Percentiles rank a stretch among this genome's conserved stretches.
Conservation (phyloP, 2,113 vertebrate genomes). For the Podarcis cretensis region DNA sequence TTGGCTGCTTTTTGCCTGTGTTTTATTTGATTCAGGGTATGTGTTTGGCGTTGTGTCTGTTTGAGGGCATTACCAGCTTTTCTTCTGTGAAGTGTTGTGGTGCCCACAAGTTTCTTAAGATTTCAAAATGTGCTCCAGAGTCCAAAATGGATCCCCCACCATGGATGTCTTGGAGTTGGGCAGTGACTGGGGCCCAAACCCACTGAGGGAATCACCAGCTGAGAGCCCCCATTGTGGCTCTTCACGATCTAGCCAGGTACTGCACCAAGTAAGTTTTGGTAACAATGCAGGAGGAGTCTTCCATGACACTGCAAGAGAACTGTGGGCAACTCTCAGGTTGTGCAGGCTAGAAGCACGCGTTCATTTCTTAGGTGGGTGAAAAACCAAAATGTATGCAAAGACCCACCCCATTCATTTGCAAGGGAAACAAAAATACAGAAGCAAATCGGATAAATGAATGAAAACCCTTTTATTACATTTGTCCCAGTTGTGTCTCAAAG, state of each 20-base stretch:
- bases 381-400: background rate
- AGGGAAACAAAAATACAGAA: too few relatives aligned
- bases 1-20: too few relatives aligned
- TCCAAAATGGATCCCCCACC: too few relatives aligned
- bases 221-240: background rate
- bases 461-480: too few relatives aligned
- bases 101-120: too few relatives aligned
- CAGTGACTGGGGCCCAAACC: background rate
- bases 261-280: background rate
- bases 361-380: background rate
- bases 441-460: too few relatives aligned
- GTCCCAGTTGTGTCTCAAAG: too few relatives aligned
- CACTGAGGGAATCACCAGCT: background rate
- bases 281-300: background rate
- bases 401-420: background rate
- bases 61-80: too few relatives aligned
- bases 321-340: background rate
- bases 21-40: too few relatives aligned
- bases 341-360: background rate
- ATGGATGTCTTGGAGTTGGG: background rate
- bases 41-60: too few relatives aligned
- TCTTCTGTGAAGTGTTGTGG: too few relatives aligned
- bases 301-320: background rate
- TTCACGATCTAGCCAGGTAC: background rate
- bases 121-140: too few relatives aligned